Evolutionary conservation across 2,888 invertebrate genomes (phyloP).

Genomic region (Arge pagana): DNA sequence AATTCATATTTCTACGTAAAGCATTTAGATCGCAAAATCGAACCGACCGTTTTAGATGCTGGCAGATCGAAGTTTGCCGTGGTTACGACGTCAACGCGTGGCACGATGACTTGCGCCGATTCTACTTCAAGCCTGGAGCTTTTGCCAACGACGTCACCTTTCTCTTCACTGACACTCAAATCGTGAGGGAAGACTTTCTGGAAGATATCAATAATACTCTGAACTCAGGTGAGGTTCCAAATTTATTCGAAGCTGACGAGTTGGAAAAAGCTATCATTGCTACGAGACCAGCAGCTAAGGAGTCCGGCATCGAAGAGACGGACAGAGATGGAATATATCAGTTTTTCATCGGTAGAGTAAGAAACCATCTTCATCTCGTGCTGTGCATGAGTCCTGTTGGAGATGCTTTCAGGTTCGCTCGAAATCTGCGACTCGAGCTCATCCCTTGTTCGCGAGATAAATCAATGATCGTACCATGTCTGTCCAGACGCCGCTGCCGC

Average conservation of each 20-base stretch:
- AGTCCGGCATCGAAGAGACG: conserved; percentile 68
- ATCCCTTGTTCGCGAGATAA: neutral
- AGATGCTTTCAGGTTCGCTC: conserved; percentile 74
- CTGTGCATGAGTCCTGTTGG: conserved; percentile 92
- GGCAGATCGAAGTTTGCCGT: conserved; percentile 84
- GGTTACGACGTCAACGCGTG: conserved; percentile 83
- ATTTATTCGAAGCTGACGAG: conserved; percentile 86
- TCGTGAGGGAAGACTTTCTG: conserved; percentile 86
- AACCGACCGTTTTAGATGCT: conserved; percentile 64
- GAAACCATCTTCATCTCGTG: conserved; percentile 82
- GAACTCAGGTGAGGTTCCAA: conserved; percentile 90
- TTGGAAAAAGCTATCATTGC: conserved; percentile 82
- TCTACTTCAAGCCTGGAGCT: conserved; percentile 81
- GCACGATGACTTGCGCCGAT: conserved; percentile 81
- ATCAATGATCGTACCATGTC: conserved; percentile 26
- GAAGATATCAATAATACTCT: conserved; percentile 92
- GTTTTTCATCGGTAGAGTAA: conserved; percentile 82
- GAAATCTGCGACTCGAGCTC: conserved; percentile 25
- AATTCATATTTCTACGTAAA: too few relatives aligned
- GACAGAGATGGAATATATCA: conserved; percentile 81
- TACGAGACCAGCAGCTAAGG: conserved; percentile 73
- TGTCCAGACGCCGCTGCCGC: conserved; percentile 76
- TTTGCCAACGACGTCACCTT: conserved; percentile 78
- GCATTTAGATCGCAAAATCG: too few relatives aligned
- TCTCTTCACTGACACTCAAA: conserved; percentile 88